Percentiles rank a stretch among this genome's conserved stretches.
phyloP scores from a whole-genome alignment of 1,140 invertebrate species.

The Micrasema minimum region DNA sequence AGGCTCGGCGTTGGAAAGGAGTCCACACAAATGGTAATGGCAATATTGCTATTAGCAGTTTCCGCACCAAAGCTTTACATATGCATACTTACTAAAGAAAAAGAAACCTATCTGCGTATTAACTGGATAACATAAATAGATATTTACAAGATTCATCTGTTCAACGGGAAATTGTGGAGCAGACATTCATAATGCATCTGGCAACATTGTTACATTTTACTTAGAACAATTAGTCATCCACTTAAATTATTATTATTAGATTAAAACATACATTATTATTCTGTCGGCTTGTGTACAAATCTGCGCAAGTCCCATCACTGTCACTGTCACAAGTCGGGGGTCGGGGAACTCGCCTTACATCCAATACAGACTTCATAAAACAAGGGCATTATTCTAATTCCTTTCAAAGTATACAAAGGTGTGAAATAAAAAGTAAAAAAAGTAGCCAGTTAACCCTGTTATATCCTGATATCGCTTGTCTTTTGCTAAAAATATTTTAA shows the following conservation, averaged over 20 bases:
- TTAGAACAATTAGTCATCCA: conserved; percentile 27
- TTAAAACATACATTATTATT: conserved; percentile 13
- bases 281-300: too few species aligned
- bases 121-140: conserved; percentile 2
- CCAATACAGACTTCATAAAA: not conserved
- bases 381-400: too few species aligned
- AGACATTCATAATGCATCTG: conserved; percentile 22
- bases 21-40: conserved; percentile 1
- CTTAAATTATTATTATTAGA: conserved; percentile 26
- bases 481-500: conserved; percentile 23
- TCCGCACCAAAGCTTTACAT: conserved; percentile 7
- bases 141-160: conserved; percentile 7
- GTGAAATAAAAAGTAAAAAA: too few species aligned
- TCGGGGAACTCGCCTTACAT: too few species aligned
- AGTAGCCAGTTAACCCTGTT: conserved; percentile 27
- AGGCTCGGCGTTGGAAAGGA: conserved; percentile 2
- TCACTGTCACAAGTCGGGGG: too few species aligned
- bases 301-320: too few species aligned
- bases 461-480: conserved; percentile 32
- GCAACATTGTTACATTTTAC: conserved; percentile 31
- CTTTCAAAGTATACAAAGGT: too few species aligned
- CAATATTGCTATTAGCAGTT: not conserved
- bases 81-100: conserved; percentile 1
- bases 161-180: conserved; percentile 3
- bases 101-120: not conserved